Evolutionary conservation across 2,797 vertebrate genomes (phyloP), one percentile per base, ranked within the genome.

Genomic region (Syngnathus acus): DNA sequence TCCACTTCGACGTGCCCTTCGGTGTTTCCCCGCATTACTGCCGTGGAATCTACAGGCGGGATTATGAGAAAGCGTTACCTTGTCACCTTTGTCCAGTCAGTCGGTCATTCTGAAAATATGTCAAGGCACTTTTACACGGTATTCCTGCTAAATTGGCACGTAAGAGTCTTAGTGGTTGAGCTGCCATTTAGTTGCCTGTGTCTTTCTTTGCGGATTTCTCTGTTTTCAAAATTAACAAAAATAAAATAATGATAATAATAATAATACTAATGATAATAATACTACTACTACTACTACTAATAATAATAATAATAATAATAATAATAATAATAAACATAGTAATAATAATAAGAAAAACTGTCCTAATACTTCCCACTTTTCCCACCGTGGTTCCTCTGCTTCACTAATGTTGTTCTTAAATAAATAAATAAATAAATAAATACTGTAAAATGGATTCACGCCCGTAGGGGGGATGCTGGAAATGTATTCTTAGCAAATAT

Each of bases 21-120:
- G 78, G 79, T 79, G 77, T 68, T 76, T 72, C 64, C 57, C 61
- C 5, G 26, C 19, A 81, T 87, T 81, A 63, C 9, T 43, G 19
- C 38, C 39, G 21, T 42, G 39, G 58, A 11, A 21, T 61, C 43
- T 61, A n/a, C 58, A 40, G 19, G 10, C 19, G 38, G 59, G 59
- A 42, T 55, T 55, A 32, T 55, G 54, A 32, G 54, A 26, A 55
- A 55, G 13, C 32, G 16, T 7, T 55, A 55, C 54, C 54, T 55
- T 32, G 26, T 55, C 23, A 32, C 54, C 54, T 55, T 13, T 16
- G 17, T 19, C 48, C 32, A 32, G 32, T 32, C n/a, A 55, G 54
- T 55, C 54, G 32, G 54, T 55, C 54, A 14, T 26, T 32, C 54
- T 26, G 23, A 23, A 26, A 55, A 26, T 14, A 26, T 19, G 48